Evolutionary conservation across 2,888 invertebrate species (phyloP).

Genomic region (Nomada fabriciana): DNA sequence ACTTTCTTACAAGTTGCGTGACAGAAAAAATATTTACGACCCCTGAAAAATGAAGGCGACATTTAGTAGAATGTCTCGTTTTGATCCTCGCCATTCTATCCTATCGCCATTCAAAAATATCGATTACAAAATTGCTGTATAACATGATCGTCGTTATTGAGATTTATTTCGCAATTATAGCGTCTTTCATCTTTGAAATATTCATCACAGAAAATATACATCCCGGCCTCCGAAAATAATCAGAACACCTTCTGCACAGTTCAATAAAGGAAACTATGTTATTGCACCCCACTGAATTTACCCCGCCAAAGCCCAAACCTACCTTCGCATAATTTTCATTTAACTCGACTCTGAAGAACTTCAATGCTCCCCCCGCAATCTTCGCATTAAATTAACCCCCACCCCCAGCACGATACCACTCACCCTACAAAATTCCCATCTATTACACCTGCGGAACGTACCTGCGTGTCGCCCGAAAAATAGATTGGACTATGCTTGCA

Average conservation of each 20-base stretch:
- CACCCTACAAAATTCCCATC: no score
- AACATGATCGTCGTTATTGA: no score
- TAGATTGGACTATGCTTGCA: no score
- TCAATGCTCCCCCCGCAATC: no score
- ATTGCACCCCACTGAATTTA: background rate
- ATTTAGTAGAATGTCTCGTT: background rate
- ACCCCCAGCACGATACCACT: no score
- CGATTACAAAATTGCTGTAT: background rate
- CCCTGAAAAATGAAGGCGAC: background rate
- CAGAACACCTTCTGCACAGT: background rate
- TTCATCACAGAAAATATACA: constrained; percentile 1
- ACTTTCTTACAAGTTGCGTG: background rate
- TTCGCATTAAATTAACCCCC: no score
- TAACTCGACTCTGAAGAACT: no score
- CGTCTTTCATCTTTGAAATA: background rate
- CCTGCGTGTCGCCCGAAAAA: no score
- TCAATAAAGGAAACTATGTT: background rate
- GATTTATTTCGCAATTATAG: no score
- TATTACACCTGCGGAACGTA: no score
- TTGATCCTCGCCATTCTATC: background rate
- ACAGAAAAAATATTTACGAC: background rate
- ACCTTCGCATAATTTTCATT: no score
- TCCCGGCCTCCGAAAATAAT: background rate
- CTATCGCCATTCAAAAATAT: background rate
- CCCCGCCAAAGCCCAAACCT: no score